Base-by-base conservation (phyloP, 2,888 invertebrate species). In the Halictus ligatus region DNA sequence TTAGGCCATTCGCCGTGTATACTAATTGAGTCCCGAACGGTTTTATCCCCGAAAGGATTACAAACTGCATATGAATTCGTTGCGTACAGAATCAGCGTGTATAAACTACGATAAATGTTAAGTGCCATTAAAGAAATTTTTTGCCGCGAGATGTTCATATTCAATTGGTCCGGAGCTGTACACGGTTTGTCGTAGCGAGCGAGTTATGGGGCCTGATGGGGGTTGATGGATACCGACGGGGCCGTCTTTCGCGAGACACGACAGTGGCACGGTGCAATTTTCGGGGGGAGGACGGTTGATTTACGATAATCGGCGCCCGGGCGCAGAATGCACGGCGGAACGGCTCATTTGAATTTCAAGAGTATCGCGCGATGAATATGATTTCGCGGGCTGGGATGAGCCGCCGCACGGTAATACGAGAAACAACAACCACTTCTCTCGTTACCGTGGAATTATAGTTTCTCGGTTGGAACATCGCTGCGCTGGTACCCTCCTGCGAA, bases 261-360 rank as follows among this genome's bases (percentile, higher is more conserved):
- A 76, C 67, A 76, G 46, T 58, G 43, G 43, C 10, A 54, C n/a
- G 13, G 10, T 13, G 78, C 40, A 71, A 77, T 73, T 85, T 84
- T 85, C 84, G 35, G 58, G 46, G 58, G 29, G 18, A 35, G 50
- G 40, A 40, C 58, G 29, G 43, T 69, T 80, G 85, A 84, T 84
- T 80, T 74, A 78, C 76, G 84, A 35, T 84, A 77, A 80, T 80
- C 85, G 60, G n/a, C 75, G 76, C 21, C 73, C 29, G 6, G 29
- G 79, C 64, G 79, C 72, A 40, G 76, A 82, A 73, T 71, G 40
- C 77, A 58, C n/a, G 82, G 58, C 58, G 40, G 54, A 82, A 69
- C 48, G 74, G 84, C n/a, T 78, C 58, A 83, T 83, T 83, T 84
- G 83, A 83, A 84, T 84, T 84, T 83, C 83, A 84, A 77, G 74